Conservation (phyloP, 2,113 vertebrate species). For the Brachirus orientalis region DNA sequence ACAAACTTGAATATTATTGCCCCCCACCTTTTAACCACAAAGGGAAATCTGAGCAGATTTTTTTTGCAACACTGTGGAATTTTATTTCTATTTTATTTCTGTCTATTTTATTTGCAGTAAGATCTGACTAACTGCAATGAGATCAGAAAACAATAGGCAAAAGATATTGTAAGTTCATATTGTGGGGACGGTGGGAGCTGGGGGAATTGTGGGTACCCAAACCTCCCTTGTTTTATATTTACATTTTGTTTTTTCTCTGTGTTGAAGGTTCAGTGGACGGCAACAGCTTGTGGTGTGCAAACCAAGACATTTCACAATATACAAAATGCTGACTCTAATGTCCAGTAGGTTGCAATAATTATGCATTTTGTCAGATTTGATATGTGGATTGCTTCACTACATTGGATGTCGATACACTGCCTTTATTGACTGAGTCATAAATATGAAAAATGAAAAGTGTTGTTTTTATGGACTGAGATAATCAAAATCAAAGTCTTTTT, state of each 20-base stretch:
- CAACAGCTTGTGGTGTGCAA: conserved; percentile 25
- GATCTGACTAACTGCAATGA: background rate
- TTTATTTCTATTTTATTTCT: too few species aligned
- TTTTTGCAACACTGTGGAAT: background rate
- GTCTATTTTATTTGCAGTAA: background rate
- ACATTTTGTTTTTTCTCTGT: conserved; percentile 5
- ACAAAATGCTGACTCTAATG: conserved; percentile 7
- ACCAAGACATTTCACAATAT: conserved; percentile 17
- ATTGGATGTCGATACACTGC: conserved; percentile 6
- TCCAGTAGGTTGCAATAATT: conserved; percentile 19
- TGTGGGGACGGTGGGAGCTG: background rate
- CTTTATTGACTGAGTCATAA: background rate
- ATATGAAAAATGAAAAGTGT: conserved; percentile 1
- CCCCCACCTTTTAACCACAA: conserved; percentile 3
- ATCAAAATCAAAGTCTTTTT: background rate
- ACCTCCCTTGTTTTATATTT: conserved; percentile 15
- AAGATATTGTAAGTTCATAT: conserved; percentile 11
- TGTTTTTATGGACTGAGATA: background rate
- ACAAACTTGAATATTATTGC: conserved; percentile 2
- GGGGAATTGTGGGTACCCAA: conserved; percentile 26
- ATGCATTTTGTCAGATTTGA: conserved; percentile 25
- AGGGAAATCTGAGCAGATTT: conserved; percentile 16
- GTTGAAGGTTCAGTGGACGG: conserved; percentile 9
- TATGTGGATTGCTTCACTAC: conserved; percentile 11
- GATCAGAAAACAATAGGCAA: conserved; percentile 20